A percentile compares a stretch with the other conserved stretches of the same genome.
Evolutionary conservation across 2,113 vertebrate genomes (phyloP).

Genomic region (Tonatia bakeri): DNA sequence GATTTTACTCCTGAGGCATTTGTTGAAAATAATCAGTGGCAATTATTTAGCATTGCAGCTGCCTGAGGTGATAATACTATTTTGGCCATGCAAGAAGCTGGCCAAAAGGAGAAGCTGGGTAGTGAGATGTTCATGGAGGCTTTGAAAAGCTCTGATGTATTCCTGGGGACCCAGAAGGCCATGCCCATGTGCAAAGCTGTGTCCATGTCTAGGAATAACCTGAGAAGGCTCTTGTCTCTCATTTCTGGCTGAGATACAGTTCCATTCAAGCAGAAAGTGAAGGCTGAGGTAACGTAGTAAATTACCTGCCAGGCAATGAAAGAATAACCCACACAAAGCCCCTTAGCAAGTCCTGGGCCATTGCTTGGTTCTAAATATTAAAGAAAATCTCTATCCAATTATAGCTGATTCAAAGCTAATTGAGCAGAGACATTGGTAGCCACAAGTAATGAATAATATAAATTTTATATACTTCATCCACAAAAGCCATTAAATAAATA

Average conservation of each 20-base stretch:
- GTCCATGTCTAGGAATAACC: not conserved
- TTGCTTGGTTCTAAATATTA: not conserved
- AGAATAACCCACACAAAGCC: not conserved
- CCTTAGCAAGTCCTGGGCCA: not conserved
- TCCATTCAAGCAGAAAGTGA: not conserved
- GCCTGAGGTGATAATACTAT: not conserved
- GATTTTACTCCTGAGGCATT: not conserved
- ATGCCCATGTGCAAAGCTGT: not conserved
- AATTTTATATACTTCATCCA: not conserved
- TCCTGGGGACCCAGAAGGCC: not conserved
- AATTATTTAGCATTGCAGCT: not conserved
- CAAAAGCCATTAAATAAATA: not conserved
- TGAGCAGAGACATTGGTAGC: not conserved
- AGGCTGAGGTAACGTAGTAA: not conserved
- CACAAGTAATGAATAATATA: not conserved
- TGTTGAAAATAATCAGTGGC: not conserved
- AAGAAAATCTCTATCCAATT: not conserved
- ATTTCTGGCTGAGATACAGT: not conserved
- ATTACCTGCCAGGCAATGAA: not conserved
- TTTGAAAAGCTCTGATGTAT: not conserved
- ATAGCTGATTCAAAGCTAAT: not conserved
- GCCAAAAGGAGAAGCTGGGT: not conserved
- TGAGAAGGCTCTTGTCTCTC: not conserved
- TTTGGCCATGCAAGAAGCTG: not conserved
- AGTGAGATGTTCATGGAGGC: not conserved